Evolutionary conservation across 2,113 vertebrate genomes (phyloP).

Genomic region (Acrocephalus kingi): DNA sequence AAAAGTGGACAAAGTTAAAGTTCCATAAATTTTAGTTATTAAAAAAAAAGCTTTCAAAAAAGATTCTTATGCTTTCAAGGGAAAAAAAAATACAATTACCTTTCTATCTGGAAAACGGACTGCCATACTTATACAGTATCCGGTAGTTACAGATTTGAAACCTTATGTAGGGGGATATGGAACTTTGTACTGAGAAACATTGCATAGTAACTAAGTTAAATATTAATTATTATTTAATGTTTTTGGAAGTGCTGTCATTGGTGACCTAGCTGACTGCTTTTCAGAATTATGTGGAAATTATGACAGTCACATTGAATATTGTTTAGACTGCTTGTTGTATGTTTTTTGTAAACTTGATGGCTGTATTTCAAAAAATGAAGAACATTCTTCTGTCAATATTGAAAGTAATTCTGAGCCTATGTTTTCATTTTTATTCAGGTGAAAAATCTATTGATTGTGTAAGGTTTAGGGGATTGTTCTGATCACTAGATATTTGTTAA

Average conservation of each 20-base stretch:
- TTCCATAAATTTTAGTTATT: background rate
- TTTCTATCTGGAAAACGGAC: background rate
- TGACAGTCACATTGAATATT: background rate
- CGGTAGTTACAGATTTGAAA: background rate
- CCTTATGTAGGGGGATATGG: background rate
- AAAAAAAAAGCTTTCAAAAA: background rate
- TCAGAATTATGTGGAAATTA: background rate
- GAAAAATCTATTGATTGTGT: background rate
- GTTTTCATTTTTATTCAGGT: background rate
- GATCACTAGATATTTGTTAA: background rate
- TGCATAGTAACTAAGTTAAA: conserved; percentile 8
- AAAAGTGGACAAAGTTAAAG: background rate
- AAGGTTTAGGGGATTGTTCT: background rate
- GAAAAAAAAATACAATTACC: background rate
- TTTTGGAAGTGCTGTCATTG: background rate
- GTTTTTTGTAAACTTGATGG: background rate
- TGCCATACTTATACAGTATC: background rate
- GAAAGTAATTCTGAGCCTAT: background rate
- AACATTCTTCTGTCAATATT: background rate
- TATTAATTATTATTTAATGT: conserved; percentile 20
- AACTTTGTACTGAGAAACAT: background rate
- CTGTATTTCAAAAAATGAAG: background rate
- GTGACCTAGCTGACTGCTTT: background rate
- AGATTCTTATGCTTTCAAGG: background rate
- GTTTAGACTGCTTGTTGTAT: background rate